These are phyloP conservation scores for Sinopyrophorus schimmeli DNA, from an alignment of 2,888 invertebrate species.

Conservation along the genomic window DNA sequence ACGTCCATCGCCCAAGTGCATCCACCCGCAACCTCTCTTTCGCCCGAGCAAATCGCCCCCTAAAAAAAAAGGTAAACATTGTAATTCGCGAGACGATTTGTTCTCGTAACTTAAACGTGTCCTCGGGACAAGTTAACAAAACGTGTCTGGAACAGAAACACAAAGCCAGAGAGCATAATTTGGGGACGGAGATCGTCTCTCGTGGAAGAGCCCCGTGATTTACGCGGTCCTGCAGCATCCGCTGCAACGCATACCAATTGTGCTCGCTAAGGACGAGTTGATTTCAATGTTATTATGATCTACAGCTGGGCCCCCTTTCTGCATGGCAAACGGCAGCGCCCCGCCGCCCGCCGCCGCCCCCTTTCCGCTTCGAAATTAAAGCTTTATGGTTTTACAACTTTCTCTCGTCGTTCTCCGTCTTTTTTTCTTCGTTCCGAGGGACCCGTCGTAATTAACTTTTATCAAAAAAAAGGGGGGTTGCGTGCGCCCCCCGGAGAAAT, in stretches of 20 bases:
- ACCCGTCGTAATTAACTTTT: no score
- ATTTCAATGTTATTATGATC: conserved; percentile 39
- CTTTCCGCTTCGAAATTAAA: conserved; percentile 19
- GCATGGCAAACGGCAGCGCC: conserved; percentile 24
- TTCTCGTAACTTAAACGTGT: no score
- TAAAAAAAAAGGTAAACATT: no score
- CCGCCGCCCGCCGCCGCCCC: conserved; percentile 12
- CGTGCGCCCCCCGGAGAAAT: conserved; percentile 28
- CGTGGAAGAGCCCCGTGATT: conserved; percentile 33
- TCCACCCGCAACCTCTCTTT: no score
- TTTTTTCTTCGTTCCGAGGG: background rate
- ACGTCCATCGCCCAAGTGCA: no score
- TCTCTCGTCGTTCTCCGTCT: background rate
- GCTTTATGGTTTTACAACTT: conserved; percentile 20
- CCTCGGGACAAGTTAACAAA: no score
- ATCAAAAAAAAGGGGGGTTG: no score
- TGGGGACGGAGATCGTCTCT: no score
- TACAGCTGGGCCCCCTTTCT: conserved; percentile 28
- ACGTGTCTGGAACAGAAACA: no score
- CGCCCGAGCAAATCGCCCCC: no score
- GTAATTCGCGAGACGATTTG: no score
- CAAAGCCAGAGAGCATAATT: no score
- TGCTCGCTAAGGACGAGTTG: conserved; percentile 32
- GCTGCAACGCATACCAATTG: conserved; percentile 36
- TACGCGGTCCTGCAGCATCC: conserved; percentile 30